A percentile compares a stretch with the other conserved stretches of the same genome.
Conservation (phyloP, 2,888 invertebrate species). For the Agapetus fuscipes region DNA sequence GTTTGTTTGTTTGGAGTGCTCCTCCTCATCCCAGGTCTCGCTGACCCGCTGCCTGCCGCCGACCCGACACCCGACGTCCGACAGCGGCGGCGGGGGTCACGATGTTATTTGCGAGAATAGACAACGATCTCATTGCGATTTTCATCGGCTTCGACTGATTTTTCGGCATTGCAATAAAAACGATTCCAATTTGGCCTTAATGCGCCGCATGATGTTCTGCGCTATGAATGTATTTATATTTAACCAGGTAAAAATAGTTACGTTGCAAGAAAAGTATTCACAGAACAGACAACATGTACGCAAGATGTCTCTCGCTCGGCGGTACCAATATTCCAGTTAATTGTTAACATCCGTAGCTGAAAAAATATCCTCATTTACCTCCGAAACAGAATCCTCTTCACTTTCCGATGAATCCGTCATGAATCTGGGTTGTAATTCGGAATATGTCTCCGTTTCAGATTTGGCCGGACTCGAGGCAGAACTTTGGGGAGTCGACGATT, state of each 20-base stretch:
- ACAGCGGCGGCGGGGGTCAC: conserved; percentile 11
- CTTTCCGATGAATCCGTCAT: conserved; percentile 92
- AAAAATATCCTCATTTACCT: conserved; percentile 62
- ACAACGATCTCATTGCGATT: conserved; percentile 8
- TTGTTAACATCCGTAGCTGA: conserved; percentile 44
- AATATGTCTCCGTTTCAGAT: conserved; percentile 81
- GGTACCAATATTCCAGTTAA: conserved; percentile 44
- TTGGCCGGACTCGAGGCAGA: conserved; percentile 74
- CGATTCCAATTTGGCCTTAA: conserved; percentile 10
- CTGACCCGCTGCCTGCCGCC: no score
- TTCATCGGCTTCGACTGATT: conserved; percentile 5
- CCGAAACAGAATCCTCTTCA: conserved; percentile 93
- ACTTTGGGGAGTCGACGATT: conserved; percentile 75
- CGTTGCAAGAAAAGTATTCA: conserved; percentile 25
- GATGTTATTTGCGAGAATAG: conserved; percentile 14
- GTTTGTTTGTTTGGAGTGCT: no score
- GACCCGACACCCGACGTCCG: background rate
- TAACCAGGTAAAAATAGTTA: conserved; percentile 22
- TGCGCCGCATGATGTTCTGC: conserved; percentile 13
- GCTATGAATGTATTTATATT: conserved; percentile 17
- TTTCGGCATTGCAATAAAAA: conserved; percentile 11
- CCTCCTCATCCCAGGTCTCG: no score
- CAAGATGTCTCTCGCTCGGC: conserved; percentile 60
- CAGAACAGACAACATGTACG: conserved; percentile 37
- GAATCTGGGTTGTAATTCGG: conserved; percentile 76